phyloP scores from a whole-genome alignment of 2,113 vertebrate genomes.

The Neofelis nebulosa region DNA sequence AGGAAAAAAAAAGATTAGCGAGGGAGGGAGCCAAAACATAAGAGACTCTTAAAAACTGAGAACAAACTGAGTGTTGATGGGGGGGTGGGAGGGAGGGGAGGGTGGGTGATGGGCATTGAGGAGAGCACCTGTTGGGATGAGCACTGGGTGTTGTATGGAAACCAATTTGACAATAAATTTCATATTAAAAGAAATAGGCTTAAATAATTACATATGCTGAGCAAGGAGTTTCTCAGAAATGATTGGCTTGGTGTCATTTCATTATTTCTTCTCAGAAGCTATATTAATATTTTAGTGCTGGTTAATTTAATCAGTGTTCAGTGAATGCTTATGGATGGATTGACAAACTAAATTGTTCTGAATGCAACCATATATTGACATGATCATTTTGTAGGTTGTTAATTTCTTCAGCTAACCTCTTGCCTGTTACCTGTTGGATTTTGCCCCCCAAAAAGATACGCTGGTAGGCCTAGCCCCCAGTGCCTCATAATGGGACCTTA shows the following conservation, averaged over 20 bases:
- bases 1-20: too few species aligned
- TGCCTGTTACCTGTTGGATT: not conserved
- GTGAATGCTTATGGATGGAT: not conserved
- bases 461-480: not conserved
- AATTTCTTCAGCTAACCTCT: not conserved
- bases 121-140: too few species aligned
- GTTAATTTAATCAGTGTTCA: conserved; percentile 6
- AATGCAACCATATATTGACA: not conserved
- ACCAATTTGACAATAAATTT: too few species aligned
- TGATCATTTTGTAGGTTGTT: not conserved
- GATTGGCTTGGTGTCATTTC: not conserved
- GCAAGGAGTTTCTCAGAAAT: not conserved
- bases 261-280: conserved; percentile 31
- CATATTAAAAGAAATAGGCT: not conserved
- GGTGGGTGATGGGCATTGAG: too few species aligned
- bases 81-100: too few species aligned
- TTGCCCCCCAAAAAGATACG: not conserved
- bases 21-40: too few species aligned
- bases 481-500: not conserved
- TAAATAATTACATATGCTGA: not conserved
- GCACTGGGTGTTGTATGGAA: too few species aligned
- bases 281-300: not conserved
- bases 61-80: too few species aligned
- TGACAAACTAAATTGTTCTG: not conserved
- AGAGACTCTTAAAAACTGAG: too few species aligned